These are phyloP conservation scores for Melanostoma scalare DNA, from an alignment of 2,888 invertebrate genomes.

Conservation along the genomic window DNA sequence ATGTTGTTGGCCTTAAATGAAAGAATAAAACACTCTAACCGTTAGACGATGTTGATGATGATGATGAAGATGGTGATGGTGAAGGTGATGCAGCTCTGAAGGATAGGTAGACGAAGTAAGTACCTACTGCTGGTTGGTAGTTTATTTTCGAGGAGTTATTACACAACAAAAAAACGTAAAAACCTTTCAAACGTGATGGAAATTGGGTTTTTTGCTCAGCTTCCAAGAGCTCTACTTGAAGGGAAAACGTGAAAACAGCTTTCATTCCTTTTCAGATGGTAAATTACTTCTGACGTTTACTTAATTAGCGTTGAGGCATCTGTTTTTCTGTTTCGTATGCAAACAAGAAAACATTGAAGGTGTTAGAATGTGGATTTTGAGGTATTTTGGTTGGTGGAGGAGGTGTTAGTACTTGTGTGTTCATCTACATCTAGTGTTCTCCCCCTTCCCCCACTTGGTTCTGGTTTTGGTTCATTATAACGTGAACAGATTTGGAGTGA, in stretches of 20 bases:
- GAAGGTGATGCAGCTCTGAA: constrained; percentile 7
- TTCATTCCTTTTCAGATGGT: constrained; percentile 12
- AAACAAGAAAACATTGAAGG: constrained; percentile 24
- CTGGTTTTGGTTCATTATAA: constrained; percentile 1
- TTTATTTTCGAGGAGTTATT: constrained; percentile 38
- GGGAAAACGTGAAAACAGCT: not conserved
- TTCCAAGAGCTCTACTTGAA: not conserved
- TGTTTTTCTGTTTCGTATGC: not conserved
- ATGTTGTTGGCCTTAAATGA: constrained; percentile 26
- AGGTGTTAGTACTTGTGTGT: constrained; percentile 9
- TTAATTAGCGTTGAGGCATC: constrained; percentile 35
- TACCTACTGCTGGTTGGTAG: constrained; percentile 28
- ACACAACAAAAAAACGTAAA: not conserved
- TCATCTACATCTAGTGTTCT: not conserved
- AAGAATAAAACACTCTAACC: constrained; percentile 45
- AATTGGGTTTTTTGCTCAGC: constrained; percentile 10
- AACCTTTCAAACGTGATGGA: constrained; percentile 52
- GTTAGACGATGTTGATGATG: constrained; percentile 18
- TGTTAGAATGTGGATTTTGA: constrained; percentile 32
- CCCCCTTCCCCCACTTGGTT: constrained; percentile 11
- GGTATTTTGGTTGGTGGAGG: not conserved
- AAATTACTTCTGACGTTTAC: constrained; percentile 21
- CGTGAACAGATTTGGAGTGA: constrained; percentile 2
- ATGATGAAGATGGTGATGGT: constrained; percentile 1
- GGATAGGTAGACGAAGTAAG: not conserved